Percentiles rank a stretch among this genome's conserved stretches.
Conservation (phyloP, 37 sponge, comb jelly and placozoan species). For the Eunapius fragilis region DNA sequence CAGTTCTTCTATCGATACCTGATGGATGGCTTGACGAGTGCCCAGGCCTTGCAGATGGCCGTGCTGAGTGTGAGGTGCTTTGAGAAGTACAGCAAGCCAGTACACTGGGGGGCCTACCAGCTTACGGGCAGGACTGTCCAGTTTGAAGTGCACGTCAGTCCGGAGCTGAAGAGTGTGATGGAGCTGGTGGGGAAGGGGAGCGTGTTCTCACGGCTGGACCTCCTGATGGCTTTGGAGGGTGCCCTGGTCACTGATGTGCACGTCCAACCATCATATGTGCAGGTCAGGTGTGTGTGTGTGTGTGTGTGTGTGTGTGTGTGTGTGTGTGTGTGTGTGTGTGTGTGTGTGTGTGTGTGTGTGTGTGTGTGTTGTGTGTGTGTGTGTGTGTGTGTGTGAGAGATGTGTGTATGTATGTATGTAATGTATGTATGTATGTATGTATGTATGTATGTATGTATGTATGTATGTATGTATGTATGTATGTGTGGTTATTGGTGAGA, state of each 20-base stretch:
- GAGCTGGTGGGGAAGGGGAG: constrained; percentile 4
- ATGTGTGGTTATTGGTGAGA: background rate
- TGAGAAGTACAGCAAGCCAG: constrained; percentile 50
- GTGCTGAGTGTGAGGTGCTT: constrained; percentile 71
- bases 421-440: too few species aligned
- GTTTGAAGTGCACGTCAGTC: constrained; percentile 4
- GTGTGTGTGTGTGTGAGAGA: too few species aligned
- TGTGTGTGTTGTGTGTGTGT: too few species aligned
- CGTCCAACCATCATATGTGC: constrained; percentile 53
- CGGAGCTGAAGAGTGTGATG: background rate
- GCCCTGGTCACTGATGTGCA: constrained; percentile 21
- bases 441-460: background rate
- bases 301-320: too few species aligned
- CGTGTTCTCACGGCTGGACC: constrained; percentile 55
- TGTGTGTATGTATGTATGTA: too few species aligned
- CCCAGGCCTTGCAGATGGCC: constrained; percentile 73
- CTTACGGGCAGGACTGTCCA: constrained; percentile 67
- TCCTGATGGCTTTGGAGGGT: constrained; percentile 46
- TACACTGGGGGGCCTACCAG: constrained; percentile 88
- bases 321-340: too few species aligned
- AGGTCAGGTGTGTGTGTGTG: constrained; percentile 17
- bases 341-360: too few species aligned
- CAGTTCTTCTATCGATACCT: constrained; percentile 79
- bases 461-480: background rate
- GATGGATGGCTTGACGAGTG: constrained; percentile 53